A percentile compares a stretch with the other conserved stretches of the same genome.
These are phyloP conservation scores for Apocheima hispidaria DNA, from an alignment of 2,888 invertebrate species.

Conservation along the genomic window DNA sequence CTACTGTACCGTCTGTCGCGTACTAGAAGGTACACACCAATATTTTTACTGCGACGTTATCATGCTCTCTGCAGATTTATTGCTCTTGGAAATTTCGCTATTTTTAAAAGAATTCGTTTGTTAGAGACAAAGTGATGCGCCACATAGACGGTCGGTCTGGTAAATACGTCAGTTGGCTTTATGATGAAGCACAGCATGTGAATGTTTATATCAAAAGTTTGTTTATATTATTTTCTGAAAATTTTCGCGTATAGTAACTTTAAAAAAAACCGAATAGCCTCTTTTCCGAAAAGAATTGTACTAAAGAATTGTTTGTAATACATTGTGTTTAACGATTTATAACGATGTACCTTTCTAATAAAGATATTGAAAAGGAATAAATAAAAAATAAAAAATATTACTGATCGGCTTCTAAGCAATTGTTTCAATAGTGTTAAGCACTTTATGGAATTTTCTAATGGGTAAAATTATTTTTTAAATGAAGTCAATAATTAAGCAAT, in stretches of 20 bases:
- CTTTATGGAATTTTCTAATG: too few relatives aligned
- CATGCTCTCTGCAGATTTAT: conserved; percentile 40
- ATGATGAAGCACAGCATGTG: neutral
- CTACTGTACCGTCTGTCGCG: conserved; percentile 33
- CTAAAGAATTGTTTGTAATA: too few relatives aligned
- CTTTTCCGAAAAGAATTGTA: too few relatives aligned
- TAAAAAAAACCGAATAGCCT: too few relatives aligned
- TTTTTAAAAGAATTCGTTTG: conserved; percentile 33
- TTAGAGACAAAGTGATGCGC: conserved; percentile 22
- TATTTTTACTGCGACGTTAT: conserved; percentile 46
- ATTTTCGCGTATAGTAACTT: too few relatives aligned
- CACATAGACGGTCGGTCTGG: conserved; percentile 23
- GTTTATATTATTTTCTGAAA: neutral
- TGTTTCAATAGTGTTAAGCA: too few relatives aligned
- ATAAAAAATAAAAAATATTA: too few relatives aligned
- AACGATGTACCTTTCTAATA: too few relatives aligned
- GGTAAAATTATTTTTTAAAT: neutral
- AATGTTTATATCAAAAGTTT: neutral
- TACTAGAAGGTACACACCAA: conserved; percentile 35
- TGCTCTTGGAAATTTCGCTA: conserved; percentile 33
- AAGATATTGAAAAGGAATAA: too few relatives aligned
- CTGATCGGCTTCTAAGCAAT: too few relatives aligned
- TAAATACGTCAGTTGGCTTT: conserved; percentile 12
- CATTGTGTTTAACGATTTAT: too few relatives aligned
- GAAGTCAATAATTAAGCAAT: too few relatives aligned